Evolutionary conservation across 2,888 invertebrate species (phyloP), one percentile per base, ranked within the genome.

Genomic region (Gymnoscelis rufifasciata): DNA sequence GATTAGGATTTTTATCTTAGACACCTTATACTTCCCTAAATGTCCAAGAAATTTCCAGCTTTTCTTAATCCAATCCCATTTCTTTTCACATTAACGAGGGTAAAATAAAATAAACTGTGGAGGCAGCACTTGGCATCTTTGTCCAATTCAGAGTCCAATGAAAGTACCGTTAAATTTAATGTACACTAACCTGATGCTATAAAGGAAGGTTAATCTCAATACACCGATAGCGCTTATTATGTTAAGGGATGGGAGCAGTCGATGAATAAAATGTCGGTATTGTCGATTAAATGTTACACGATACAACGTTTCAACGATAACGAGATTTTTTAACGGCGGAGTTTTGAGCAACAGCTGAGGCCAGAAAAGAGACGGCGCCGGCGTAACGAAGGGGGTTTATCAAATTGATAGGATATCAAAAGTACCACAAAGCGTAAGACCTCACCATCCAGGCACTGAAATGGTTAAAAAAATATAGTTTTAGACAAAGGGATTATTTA

Each of bases 131-230:
- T 60, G 59, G 66, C 77, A 76, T 78, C 80, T 80, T 83, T 83
- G 83, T 81, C 64, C 79, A 79, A 80, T 83, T 80, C 74, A 65
- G 74, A 71, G 74, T 66, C 72, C 80, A 79, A 80, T 83, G 78
- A 75, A 81, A 76, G 73, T 70, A 71, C 70, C 83, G 74, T 88
- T 80, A 86, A 87, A 83, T 84, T 87, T 88, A 83, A 86, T 77
- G 86, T 74, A 77, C 78, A 82, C 84, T 86, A 83, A 86, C 84
- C 78, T 74, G 74, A 60, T 72, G 80, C 81, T 72, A 82, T 88
- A 88, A 87, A 87, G 65, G 67, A 77, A 70, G 76, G 82, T 87
- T 87, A 88, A 88, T 88, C 87, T 87, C 83, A 84, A 88, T 88
- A 87, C 86, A 81, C 78, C 82, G 81, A 87, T 86, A 80, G 84